Evolutionary conservation across 1,140 invertebrate species (phyloP).

Genomic region (Papilio dardanus): DNA sequence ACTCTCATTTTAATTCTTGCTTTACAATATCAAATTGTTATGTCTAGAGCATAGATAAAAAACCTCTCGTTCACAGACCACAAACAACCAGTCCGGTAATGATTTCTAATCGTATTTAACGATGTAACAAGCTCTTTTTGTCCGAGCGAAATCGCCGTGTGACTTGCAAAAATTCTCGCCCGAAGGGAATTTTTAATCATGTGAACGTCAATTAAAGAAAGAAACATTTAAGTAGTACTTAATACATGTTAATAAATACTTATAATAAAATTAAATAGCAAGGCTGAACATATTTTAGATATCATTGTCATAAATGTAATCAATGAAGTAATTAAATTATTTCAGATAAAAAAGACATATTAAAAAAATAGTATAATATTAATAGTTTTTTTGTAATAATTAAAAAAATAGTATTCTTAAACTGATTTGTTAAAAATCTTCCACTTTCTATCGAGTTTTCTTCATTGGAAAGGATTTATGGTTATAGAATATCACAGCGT

Average conservation of each 20-base stretch:
- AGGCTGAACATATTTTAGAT: too few relatives aligned
- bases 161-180: constrained; percentile 24
- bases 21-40: constrained; percentile 57
- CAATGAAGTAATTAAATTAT: too few relatives aligned
- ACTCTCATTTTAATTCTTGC: constrained; percentile 49
- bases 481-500: not conserved
- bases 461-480: constrained; percentile 16
- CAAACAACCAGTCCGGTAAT: constrained; percentile 46
- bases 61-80: constrained; percentile 37
- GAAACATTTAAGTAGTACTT: not conserved
- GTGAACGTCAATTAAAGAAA: not conserved
- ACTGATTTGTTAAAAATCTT: too few relatives aligned
- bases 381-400: too few relatives aligned
- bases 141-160: not conserved
- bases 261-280: too few relatives aligned
- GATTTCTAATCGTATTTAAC: constrained; percentile 49
- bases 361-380: too few relatives aligned
- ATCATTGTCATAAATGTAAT: too few relatives aligned
- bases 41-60: constrained; percentile 34
- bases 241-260: not conserved
- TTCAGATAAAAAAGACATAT: too few relatives aligned
- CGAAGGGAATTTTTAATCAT: constrained; percentile 18
- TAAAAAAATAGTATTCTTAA: too few relatives aligned
- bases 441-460: not conserved
- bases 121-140: constrained; percentile 38